Conservation (phyloP, 2,113 vertebrate species). For the Calidris pygmaea region DNA sequence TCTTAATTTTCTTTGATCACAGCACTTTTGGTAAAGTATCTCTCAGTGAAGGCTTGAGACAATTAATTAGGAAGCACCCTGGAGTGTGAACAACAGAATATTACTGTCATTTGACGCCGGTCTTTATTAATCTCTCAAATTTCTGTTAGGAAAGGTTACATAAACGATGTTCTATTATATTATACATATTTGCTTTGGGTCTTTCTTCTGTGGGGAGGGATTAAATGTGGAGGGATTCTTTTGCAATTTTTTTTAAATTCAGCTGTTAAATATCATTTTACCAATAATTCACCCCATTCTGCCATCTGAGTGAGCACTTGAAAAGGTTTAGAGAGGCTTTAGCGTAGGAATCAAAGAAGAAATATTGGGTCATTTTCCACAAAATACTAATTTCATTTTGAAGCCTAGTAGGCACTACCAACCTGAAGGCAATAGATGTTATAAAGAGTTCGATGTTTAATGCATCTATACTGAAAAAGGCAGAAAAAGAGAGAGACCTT, state of each 20-base stretch:
- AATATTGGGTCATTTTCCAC: slow-evolving; percentile 20
- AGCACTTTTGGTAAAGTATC: slow-evolving; percentile 15
- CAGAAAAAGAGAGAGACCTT: slow-evolving; percentile 13
- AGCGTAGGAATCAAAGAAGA: not conserved
- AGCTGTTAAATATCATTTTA: not conserved
- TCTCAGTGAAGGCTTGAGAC: slow-evolving; percentile 14
- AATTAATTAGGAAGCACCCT: slow-evolving; percentile 43
- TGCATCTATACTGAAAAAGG: not conserved
- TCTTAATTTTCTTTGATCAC: slow-evolving; percentile 22
- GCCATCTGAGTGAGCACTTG: not conserved
- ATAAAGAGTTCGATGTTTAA: not conserved
- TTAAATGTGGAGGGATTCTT: not conserved
- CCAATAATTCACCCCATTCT: not conserved
- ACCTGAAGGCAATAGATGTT: not conserved
- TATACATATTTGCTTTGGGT: not conserved
- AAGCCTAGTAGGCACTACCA: not conserved
- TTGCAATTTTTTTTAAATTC: not conserved
- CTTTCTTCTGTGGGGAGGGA: not conserved
- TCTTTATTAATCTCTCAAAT: slow-evolving; percentile 5
- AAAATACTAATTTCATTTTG: not conserved
- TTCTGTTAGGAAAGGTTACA: slow-evolving; percentile 10
- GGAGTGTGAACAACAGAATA: slow-evolving; percentile 2
- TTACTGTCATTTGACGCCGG: not conserved
- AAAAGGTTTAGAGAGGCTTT: not conserved
- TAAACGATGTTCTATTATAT: not conserved